phyloP scores from a whole-genome alignment of 2,888 invertebrate species.

The Melipona beecheii region DNA sequence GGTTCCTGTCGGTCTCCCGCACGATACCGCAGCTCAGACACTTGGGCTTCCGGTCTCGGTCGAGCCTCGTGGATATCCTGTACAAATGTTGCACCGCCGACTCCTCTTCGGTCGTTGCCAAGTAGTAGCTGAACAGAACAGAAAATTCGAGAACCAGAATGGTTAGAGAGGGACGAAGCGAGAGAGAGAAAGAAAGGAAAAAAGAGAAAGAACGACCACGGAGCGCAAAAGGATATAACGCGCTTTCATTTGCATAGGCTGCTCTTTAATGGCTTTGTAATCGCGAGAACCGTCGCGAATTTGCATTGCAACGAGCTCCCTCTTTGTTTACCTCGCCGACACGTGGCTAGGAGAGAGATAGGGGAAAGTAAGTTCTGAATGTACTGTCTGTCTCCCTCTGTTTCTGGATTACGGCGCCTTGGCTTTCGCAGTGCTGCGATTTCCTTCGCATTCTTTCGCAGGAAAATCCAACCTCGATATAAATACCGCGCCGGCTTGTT shows the following conservation, averaged over 20 bases:
- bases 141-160: neutral
- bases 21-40: conserved; percentile 92
- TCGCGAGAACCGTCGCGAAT: conserved; percentile 41
- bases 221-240: neutral
- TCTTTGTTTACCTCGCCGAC: conserved; percentile 37
- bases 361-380: neutral
- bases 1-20: conserved; percentile 84
- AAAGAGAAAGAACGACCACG: neutral
- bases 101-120: conserved; percentile 90
- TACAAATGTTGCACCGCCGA: conserved; percentile 93
- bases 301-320: conserved; percentile 40
- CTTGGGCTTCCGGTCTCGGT: conserved; percentile 82
- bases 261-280: conserved; percentile 51
- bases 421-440: conserved; percentile 1
- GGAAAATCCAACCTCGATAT: neutral
- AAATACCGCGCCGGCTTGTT: neutral
- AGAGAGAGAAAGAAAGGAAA: neutral
- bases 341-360: neutral
- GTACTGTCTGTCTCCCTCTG: neutral
- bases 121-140: conserved; percentile 90
- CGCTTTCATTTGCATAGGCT: conserved; percentile 36
- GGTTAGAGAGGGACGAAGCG: neutral
- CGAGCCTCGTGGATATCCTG: conserved; percentile 86
- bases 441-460: neutral
- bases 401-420: neutral